These are phyloP conservation scores for Zaprionus obscuricornis DNA, from an alignment of 2,888 invertebrate species.

Conservation along the genomic window DNA sequence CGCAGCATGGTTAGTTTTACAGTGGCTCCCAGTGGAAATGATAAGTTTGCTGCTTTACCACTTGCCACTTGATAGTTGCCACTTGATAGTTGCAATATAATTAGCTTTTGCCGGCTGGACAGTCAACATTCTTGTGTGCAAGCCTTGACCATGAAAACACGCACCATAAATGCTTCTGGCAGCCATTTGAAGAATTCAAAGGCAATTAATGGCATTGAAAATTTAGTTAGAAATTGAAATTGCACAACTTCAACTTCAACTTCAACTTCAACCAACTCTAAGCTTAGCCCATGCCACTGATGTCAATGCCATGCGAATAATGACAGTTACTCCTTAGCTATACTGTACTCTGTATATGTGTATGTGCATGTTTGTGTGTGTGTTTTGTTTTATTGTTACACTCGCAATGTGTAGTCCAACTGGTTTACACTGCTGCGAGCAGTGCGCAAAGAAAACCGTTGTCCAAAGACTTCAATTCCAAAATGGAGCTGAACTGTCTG, in stretches of 20 bases:
- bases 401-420: slow-evolving; percentile 38
- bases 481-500: slow-evolving; percentile 59
- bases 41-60: slow-evolving; percentile 19
- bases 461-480: slow-evolving; percentile 39
- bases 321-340: slow-evolving; percentile 33
- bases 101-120: slow-evolving; percentile 30
- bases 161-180: slow-evolving; percentile 54
- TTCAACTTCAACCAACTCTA: slow-evolving; percentile 7
- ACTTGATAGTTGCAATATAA: slow-evolving; percentile 32
- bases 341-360: slow-evolving; percentile 37
- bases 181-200: slow-evolving; percentile 55
- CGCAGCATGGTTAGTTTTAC: background rate
- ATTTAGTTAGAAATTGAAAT: slow-evolving; percentile 71
- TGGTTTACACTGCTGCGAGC: too few relatives aligned
- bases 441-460: slow-evolving; percentile 42
- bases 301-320: slow-evolving; percentile 48
- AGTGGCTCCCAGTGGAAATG: slow-evolving; percentile 21
- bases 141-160: slow-evolving; percentile 73
- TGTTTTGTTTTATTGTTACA: slow-evolving; percentile 27
- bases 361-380: too few relatives aligned
- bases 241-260: slow-evolving; percentile 22
- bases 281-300: slow-evolving; percentile 12
- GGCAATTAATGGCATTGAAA: slow-evolving; percentile 59
- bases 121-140: slow-evolving; percentile 65
- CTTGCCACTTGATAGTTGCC: slow-evolving; percentile 9